A percentile compares a stretch with the other conserved stretches of the same genome.
These are phyloP conservation scores for Spatulosminthurus flaviceps DNA, from an alignment of 2,888 invertebrate species.

Conservation along the genomic window DNA sequence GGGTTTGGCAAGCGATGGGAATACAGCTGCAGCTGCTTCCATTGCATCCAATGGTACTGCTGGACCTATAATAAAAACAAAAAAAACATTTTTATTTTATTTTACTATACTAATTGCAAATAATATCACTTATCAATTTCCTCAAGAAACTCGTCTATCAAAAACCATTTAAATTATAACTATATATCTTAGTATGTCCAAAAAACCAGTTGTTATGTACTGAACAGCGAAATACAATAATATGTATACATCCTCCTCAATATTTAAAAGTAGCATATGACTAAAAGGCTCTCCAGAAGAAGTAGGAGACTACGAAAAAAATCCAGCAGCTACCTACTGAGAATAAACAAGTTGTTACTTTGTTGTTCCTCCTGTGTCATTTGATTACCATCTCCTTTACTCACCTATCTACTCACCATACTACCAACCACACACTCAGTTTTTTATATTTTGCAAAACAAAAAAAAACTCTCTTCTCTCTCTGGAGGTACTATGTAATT, in stretches of 20 bases:
- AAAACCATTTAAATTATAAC: too few relatives aligned
- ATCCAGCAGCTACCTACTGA: slow-evolving; percentile 16
- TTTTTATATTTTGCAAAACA: too few relatives aligned
- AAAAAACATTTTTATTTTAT: slow-evolving; percentile 2
- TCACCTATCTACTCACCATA: background rate
- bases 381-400: slow-evolving; percentile 34
- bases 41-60: slow-evolving; percentile 90
- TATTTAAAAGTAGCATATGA: too few relatives aligned
- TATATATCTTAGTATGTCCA: too few relatives aligned
- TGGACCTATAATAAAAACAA: slow-evolving; percentile 69
- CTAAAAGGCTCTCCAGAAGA: background rate
- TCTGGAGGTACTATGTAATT: too few relatives aligned
- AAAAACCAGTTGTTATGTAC: too few relatives aligned
- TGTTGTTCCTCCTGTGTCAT: slow-evolving; percentile 32
- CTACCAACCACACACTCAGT: too few relatives aligned
- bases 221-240: too few relatives aligned
- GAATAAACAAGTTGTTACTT: slow-evolving; percentile 37
- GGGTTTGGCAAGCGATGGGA: slow-evolving; percentile 95
- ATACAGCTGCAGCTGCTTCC: slow-evolving; percentile 97
- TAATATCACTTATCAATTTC: slow-evolving; percentile 12
- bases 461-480: too few relatives aligned
- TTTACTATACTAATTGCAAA: background rate
- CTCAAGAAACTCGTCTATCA: too few relatives aligned
- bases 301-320: background rate
- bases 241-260: too few relatives aligned